Conservation (phyloP, 2,888 invertebrate species). For the Campaea margaritaria region DNA sequence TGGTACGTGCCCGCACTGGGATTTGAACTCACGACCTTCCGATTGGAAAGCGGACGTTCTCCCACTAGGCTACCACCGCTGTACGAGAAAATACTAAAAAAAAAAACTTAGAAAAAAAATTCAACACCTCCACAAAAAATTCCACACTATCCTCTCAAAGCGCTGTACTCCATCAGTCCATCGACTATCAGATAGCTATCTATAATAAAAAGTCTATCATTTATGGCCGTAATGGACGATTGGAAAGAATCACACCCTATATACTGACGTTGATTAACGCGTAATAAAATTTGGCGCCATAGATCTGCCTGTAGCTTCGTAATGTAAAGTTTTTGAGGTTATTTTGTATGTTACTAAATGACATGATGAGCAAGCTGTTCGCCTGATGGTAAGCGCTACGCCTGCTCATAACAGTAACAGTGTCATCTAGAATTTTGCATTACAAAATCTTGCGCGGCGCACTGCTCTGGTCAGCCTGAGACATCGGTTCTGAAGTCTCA, state of each 20-base stretch:
- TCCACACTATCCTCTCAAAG: conserved; percentile 7
- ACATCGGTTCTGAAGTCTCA: too few relatives aligned
- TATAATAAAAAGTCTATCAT: conserved; percentile 22
- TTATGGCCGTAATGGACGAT: conserved; percentile 7
- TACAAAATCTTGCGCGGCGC: too few relatives aligned
- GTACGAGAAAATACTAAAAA: neutral
- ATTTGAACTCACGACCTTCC: too few relatives aligned
- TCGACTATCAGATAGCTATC: conserved; percentile 12
- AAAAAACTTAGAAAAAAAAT: conserved; percentile 28
- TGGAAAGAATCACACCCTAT: conserved; percentile 24
- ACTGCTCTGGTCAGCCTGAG: too few relatives aligned
- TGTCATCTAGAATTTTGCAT: too few relatives aligned
- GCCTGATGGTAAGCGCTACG: too few relatives aligned
- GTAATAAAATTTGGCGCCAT: conserved; percentile 37
- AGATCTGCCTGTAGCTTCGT: conserved; percentile 3
- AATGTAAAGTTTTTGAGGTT: neutral
- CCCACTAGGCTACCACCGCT: too few relatives aligned
- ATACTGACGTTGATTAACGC: conserved; percentile 23
- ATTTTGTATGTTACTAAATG: too few relatives aligned
- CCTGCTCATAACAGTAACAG: too few relatives aligned
- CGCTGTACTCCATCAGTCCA: conserved; percentile 13
- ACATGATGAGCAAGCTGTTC: too few relatives aligned
- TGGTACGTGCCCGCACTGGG: too few relatives aligned
- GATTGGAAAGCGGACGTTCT: too few relatives aligned
- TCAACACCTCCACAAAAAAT: conserved; percentile 23